Base-by-base conservation (phyloP, 1,140 invertebrate genomes). In the Aphelinus certus region DNA sequence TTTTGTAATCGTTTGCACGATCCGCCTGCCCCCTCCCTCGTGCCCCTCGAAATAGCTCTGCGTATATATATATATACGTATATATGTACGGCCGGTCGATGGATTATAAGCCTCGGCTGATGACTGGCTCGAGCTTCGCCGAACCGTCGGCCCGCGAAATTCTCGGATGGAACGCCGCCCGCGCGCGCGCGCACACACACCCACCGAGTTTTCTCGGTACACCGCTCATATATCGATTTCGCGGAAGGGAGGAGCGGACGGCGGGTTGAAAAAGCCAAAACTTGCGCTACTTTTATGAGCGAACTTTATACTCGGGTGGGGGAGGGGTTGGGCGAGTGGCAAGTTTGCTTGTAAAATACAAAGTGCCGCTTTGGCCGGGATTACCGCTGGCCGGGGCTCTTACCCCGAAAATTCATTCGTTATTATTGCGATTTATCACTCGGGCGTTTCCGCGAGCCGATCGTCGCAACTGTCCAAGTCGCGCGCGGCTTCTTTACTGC, bases 211-310 rank as follows among this genome's bases (percentile, higher is more conserved):
- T 71, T 55, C 45, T 45, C 46, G 7, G 62, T n/a, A 43, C 42
- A 42, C 7, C 9, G 58, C 61, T 72, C 62, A 65, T 26, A 26
- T 26, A 26, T 72, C 65, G 70, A 72, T 72, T 65, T 64, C 6
- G 51, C 61, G 26, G 3, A 26, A 26, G 26, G 26, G 26, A 26
- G 0, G 26, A 26, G 26, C 26, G 26, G 26, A 26, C 26, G 26
- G 26, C 26, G 26, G 26, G 26, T 26, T 26, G 57, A 63, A 64
- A 71, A 64, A 71, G 26, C 45, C 58, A 26, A 26, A 26, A 26
- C 51, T 63, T 49, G 53, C n/a, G 61, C 45, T 56, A 58, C 53
- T 72, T 72, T 72, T 72, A 72, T 47, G 62, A 49, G 62, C 6
- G 26, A 56, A 65, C 49, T 64, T 63, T 64, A 56, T 10, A 7